A percentile compares a stretch with the other conserved stretches of the same genome.
These are phyloP conservation scores for Yponomeuta cagnagella DNA, from an alignment of 2,888 invertebrate species.

Conservation along the genomic window DNA sequence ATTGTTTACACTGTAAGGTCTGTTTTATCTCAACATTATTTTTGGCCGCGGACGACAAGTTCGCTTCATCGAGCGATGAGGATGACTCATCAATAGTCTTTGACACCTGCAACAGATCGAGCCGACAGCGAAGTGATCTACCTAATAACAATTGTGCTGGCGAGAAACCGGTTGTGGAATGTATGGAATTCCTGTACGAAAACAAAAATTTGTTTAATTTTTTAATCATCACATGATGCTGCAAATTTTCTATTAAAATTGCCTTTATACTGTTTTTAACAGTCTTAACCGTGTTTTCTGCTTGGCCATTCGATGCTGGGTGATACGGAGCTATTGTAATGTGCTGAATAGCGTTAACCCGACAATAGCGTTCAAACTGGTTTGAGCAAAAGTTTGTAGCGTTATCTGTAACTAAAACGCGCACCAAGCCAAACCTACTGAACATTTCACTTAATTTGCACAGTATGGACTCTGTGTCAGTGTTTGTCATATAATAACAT, in stretches of 20 bases:
- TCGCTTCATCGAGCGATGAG: background rate
- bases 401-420: too few relatives aligned
- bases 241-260: slow-evolving; percentile 13
- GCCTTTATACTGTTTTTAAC: slow-evolving; percentile 23
- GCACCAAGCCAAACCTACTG: too few relatives aligned
- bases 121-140: slow-evolving; percentile 18
- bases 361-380: too few relatives aligned
- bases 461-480: too few relatives aligned
- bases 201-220: slow-evolving; percentile 22
- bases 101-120: slow-evolving; percentile 18
- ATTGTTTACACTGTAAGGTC: slow-evolving; percentile 17
- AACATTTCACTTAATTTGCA: too few relatives aligned
- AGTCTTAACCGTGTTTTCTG: slow-evolving; percentile 22
- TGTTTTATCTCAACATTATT: slow-evolving; percentile 18
- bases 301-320: slow-evolving; percentile 3
- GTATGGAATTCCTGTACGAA: slow-evolving; percentile 20
- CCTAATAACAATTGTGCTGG: slow-evolving; percentile 22
- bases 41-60: slow-evolving; percentile 7
- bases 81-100: background rate
- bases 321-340: too few relatives aligned
- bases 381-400: too few relatives aligned
- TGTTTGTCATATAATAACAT: too few relatives aligned
- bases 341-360: too few relatives aligned
- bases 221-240: background rate
- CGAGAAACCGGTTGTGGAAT: slow-evolving; percentile 20